phyloP scores from a whole-genome alignment of 1,140 invertebrate genomes.

The Habropoda laboriosa region DNA sequence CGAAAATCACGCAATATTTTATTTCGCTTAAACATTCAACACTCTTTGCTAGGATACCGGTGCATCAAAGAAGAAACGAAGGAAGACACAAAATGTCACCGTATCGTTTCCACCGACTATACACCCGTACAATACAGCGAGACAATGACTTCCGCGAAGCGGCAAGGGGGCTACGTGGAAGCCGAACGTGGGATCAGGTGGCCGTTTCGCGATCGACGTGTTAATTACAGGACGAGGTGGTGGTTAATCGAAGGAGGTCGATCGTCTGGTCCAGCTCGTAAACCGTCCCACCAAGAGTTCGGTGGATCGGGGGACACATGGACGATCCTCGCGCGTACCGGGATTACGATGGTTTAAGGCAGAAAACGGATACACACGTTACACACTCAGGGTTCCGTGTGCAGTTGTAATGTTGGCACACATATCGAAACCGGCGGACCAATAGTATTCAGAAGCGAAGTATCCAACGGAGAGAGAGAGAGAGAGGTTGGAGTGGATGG shows the following conservation, averaged over 20 bases:
- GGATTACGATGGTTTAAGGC: constrained; percentile 28
- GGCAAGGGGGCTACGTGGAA: neutral
- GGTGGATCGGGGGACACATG: neutral
- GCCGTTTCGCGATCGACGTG: constrained; percentile 51
- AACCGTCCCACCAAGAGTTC: constrained; percentile 10
- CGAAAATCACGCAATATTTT: no score
- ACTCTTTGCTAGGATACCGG: no score
- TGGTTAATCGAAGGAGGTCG: constrained; percentile 63
- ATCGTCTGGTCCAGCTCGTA: constrained; percentile 54
- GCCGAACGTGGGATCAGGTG: constrained; percentile 17
- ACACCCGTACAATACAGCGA: neutral
- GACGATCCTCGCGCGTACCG: constrained; percentile 8
- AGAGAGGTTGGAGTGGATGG: constrained; percentile 58
- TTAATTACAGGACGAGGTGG: constrained; percentile 58
- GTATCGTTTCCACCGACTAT: no score
- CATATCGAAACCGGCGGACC: constrained; percentile 33
- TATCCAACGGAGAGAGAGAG: no score
- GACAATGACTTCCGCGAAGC: constrained; percentile 1
- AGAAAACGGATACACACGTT: constrained; percentile 27
- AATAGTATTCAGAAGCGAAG: constrained; percentile 61
- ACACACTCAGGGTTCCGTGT: constrained; percentile 4
- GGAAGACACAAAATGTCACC: no score
- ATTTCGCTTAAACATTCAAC: no score
- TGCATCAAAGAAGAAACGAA: no score
- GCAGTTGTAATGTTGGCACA: constrained; percentile 25